phyloP scores from a whole-genome alignment of 2,113 vertebrate species.

The Pavo muticus region DNA sequence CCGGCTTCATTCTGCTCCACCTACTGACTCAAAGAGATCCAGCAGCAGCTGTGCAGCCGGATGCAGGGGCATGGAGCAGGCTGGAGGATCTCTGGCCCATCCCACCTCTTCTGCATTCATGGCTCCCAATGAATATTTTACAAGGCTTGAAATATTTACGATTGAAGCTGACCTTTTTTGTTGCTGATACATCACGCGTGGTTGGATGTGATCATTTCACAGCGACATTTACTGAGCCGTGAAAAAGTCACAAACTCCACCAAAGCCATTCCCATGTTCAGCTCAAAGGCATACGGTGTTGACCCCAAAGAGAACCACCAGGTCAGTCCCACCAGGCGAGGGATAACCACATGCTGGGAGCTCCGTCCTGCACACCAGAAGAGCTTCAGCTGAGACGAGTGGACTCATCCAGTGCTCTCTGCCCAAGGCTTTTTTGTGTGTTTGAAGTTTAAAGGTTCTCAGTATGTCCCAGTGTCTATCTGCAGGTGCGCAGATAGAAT shows the following conservation, averaged over 20 bases:
- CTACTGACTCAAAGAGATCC: not conserved
- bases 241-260: not conserved
- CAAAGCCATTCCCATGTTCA: not conserved
- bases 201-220: not conserved
- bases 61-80: not conserved
- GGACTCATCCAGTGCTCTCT: not conserved
- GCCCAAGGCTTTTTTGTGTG: not conserved
- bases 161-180: constrained; percentile 38
- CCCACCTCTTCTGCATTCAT: constrained; percentile 20
- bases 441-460: not conserved
- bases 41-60: not conserved
- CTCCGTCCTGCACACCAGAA: not conserved
- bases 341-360: not conserved
- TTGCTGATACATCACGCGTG: not conserved
- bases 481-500: not conserved
- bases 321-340: accelerated
- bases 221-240: not conserved
- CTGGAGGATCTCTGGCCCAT: not conserved
- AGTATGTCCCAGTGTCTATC: not conserved
- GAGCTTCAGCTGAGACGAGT: not conserved
- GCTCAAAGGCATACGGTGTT: not conserved
- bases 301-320: not conserved
- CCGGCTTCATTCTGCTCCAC: not conserved
- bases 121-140: constrained; percentile 45
- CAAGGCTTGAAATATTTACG: constrained; percentile 41